Conservation (phyloP, 2,113 vertebrate species). For the Plecotus auritus region DNA sequence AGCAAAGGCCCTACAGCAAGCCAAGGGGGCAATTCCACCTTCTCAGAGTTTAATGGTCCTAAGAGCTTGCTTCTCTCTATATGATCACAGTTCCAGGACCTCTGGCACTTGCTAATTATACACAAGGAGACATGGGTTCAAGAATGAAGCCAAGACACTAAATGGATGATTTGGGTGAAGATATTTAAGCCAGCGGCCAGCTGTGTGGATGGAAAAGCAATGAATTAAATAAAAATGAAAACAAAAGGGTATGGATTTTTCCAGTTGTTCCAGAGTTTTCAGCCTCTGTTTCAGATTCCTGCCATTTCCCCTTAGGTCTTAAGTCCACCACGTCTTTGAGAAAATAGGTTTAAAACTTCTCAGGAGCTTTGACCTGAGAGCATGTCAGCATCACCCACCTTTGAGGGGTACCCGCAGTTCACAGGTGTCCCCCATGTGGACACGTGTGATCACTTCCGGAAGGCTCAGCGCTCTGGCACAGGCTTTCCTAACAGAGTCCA, state of each 20-base stretch:
- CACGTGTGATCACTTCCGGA: rapidly evolving
- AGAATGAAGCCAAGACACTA: neutral
- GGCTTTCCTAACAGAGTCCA: neutral
- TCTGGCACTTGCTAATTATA: neutral
- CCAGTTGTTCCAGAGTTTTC: neutral
- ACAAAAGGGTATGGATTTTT: neutral
- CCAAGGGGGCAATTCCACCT: neutral
- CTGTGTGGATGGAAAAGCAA: neutral
- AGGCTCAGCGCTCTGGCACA: neutral
- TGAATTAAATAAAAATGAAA: neutral
- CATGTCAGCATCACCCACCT: neutral
- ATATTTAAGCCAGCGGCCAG: neutral
- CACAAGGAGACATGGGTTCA: neutral
- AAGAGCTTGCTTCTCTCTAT: neutral
- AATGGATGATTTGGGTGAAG: neutral
- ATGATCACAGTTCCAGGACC: neutral
- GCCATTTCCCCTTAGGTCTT: neutral
- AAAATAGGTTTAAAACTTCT: neutral
- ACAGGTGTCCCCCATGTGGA: too few species aligned
- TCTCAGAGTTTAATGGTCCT: neutral
- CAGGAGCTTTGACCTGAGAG: neutral
- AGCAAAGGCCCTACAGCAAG: neutral
- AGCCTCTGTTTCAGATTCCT: neutral
- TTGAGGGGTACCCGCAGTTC: neutral
- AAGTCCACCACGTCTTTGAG: neutral